phyloP scores from a whole-genome alignment of 2,113 vertebrate species.

The Bos taurus region DNA sequence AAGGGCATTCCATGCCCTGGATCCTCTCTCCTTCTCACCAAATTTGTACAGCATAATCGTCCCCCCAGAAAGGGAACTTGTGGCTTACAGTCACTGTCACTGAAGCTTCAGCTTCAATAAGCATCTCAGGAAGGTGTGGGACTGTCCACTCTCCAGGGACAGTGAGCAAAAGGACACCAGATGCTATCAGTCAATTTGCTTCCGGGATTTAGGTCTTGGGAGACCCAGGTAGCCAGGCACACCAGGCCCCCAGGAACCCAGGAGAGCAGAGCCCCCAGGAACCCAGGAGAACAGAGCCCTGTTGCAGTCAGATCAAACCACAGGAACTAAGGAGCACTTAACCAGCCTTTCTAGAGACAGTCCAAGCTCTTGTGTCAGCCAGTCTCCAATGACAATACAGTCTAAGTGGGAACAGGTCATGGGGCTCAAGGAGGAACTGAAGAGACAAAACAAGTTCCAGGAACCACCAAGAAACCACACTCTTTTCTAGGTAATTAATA shows the following conservation, averaged over 20 bases:
- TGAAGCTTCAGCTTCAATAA: neutral
- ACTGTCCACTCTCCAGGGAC: neutral
- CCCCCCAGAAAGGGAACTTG: neutral
- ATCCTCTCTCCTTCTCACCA: neutral
- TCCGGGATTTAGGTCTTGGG: neutral
- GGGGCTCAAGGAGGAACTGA: neutral
- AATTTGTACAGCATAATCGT: neutral
- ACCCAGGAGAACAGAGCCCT: neutral
- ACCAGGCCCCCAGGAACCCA: rapidly evolving
- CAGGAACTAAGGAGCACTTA: neutral
- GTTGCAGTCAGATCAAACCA: neutral
- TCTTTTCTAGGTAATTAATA: neutral
- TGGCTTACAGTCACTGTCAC: neutral
- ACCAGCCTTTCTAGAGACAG: neutral
- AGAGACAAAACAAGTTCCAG: neutral
- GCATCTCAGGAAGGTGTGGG: neutral
- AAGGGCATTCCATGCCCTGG: neutral
- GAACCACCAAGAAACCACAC: neutral
- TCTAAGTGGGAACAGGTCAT: neutral
- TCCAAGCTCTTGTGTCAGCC: neutral
- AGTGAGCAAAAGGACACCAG: neutral
- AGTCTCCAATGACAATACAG: neutral
- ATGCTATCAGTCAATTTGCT: neutral
- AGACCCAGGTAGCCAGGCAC: neutral
- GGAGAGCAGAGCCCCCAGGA: neutral